Evolutionary conservation across 2,888 invertebrate species (phyloP), one percentile per base, ranked within the genome.

Genomic region (Plagodis pulveraria): DNA sequence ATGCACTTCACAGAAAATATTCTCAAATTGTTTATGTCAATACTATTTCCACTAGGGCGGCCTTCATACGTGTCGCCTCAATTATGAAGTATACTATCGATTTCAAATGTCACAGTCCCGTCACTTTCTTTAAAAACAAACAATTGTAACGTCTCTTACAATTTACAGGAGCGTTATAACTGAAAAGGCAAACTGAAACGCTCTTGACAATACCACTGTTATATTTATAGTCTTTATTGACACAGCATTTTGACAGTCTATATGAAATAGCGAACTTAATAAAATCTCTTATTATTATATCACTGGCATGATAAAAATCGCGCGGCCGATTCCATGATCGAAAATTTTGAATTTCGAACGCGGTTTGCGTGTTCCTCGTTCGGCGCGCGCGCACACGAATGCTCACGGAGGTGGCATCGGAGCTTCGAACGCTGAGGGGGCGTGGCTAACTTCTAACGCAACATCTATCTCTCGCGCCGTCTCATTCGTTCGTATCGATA

Each of bases 321-420:
- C 81, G 81, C 80, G 81, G 72, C 74, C 84, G 83, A 82, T 78
- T 78, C 78, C 88, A 84, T 85, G 80, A 58, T 70, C 70, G 67
- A 74, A 72, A 67, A 80, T 70, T 69, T 78, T 73, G 76, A 77
- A 78, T 66, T 74, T 76, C 67, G 66, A 71, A 73, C 77, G 71
- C 81, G 66, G 73, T 65, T 74, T 80, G 83, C 91, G 90, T 89
- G 86, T 79, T 71, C 66, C 80, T 80, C 73, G 74, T 70, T 73
- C 87, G 86, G 89, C 90, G 91, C 89, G 83, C 85, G 91, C 91
- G 91, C 90, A 89, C 90, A 89, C 90, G 87, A 92, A 91, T 92
- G 90, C 84, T 77, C 77, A 68, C 81, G 85, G 85, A 91, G 91
- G 91, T 84, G 90, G 90, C 83, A 77, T 86, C 84, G 75, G 80